Conservation (phyloP, 2,797 vertebrate species). For the Poecilia gillii region DNA sequence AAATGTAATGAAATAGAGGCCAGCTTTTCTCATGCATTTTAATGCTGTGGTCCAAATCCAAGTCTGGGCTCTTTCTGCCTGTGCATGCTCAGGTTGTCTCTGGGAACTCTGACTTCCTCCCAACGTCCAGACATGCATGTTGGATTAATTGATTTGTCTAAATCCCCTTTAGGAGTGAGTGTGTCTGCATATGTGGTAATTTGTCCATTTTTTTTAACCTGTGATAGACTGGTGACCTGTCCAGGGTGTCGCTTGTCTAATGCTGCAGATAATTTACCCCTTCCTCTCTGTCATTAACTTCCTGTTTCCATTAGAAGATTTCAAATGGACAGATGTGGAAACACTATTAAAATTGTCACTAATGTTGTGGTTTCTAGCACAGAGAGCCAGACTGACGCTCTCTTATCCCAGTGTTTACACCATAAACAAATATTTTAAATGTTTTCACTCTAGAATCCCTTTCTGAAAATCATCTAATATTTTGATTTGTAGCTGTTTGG, state of each 20-base stretch:
- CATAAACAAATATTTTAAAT: not conserved
- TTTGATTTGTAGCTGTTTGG: not conserved
- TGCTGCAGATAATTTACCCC: not conserved
- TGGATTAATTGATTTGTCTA: not conserved
- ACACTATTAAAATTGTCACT: not conserved
- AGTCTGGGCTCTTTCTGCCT: not conserved
- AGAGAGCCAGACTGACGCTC: slow-evolving; percentile 21
- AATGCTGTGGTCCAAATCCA: not conserved
- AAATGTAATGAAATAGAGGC: not conserved
- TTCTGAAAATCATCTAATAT: not conserved
- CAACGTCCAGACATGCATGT: not conserved
- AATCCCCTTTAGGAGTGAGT: not conserved
- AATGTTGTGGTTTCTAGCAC: not conserved
- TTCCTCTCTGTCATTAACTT: not conserved
- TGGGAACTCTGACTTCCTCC: not conserved
- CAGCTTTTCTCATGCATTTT: not conserved
- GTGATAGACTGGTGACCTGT: not conserved
- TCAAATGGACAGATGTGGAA: not conserved
- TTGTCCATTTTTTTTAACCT: not conserved
- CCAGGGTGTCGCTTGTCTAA: not conserved
- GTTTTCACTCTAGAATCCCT: not conserved
- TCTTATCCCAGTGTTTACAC: not conserved
- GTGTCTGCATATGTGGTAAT: not conserved
- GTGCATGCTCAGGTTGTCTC: not conserved
- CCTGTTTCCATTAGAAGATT: not conserved